These are phyloP conservation scores for Anas acuta DNA, from an alignment of 2,797 vertebrate species.

Conservation along the genomic window DNA sequence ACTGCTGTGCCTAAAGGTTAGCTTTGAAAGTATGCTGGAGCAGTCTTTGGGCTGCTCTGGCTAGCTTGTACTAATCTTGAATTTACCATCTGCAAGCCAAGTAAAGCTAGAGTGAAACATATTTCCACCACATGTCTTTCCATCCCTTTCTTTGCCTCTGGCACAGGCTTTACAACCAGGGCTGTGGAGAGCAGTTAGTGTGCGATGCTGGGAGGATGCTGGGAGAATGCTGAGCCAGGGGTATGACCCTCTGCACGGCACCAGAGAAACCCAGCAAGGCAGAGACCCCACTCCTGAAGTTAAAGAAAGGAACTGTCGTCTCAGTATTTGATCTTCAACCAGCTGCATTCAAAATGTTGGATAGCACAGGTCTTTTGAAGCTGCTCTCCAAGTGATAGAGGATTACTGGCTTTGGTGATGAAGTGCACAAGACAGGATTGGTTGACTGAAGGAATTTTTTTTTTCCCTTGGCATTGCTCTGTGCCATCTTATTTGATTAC, in stretches of 20 bases:
- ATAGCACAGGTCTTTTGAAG: slow-evolving; percentile 28
- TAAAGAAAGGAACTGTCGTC: slow-evolving; percentile 2
- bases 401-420: slow-evolving; percentile 19
- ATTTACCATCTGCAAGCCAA: slow-evolving; percentile 29
- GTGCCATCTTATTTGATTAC: slow-evolving; percentile 54
- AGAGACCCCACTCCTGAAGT: not conserved
- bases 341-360: slow-evolving; percentile 32
- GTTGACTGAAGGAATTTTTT: slow-evolving; percentile 16
- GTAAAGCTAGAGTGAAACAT: not conserved
- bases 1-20: not conserved
- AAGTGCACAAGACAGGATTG: slow-evolving; percentile 8
- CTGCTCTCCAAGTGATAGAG: slow-evolving; percentile 25
- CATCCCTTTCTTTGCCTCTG: slow-evolving; percentile 3
- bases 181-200: not conserved
- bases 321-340: slow-evolving; percentile 39
- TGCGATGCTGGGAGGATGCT: not conserved
- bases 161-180: not conserved
- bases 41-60: not conserved
- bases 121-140: slow-evolving; percentile 37
- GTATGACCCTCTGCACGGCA: fast-evolving
- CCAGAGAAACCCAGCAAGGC: slow-evolving; percentile 2
- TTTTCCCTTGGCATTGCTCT: slow-evolving; percentile 14
- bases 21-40: not conserved
- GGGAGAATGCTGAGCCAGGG: not conserved
- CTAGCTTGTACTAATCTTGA: not conserved